phyloP scores from a whole-genome alignment of 2,888 invertebrate genomes.

The Yponomeuta plumbellus region DNA sequence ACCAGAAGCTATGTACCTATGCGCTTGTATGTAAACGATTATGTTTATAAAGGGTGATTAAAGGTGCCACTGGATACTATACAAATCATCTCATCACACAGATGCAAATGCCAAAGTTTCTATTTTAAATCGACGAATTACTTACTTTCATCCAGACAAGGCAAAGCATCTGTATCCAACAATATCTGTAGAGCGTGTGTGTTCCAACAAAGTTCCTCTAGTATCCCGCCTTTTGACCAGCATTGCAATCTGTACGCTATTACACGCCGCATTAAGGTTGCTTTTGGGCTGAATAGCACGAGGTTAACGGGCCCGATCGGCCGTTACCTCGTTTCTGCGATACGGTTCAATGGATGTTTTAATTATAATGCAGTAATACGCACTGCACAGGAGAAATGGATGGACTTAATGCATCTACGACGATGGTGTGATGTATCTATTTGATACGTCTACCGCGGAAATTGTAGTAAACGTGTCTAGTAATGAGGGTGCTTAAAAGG shows the following conservation, averaged over 20 bases:
- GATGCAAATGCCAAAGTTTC: too few species aligned
- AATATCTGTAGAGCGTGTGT: not conserved
- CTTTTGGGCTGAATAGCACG: not conserved
- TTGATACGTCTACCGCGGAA: not conserved
- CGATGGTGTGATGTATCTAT: not conserved
- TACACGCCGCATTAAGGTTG: not conserved
- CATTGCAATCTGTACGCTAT: not conserved
- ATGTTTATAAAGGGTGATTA: too few species aligned
- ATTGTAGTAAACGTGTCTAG: not conserved
- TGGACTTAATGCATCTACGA: not conserved
- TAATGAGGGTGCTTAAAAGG: too few species aligned
- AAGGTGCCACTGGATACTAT: too few species aligned
- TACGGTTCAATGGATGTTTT: conserved; percentile 12
- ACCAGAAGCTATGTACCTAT: too few species aligned
- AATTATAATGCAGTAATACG: conserved; percentile 13
- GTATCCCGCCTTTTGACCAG: not conserved
- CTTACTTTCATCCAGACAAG: too few species aligned
- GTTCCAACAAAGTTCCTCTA: not conserved
- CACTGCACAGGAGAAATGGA: not conserved
- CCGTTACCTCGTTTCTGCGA: conserved; percentile 13
- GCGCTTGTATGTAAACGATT: too few species aligned
- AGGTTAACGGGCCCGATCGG: conserved; percentile 10
- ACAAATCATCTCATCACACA: too few species aligned
- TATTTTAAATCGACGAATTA: too few species aligned
- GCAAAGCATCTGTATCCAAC: not conserved